Percentiles rank a stretch among this genome's conserved stretches.
These are phyloP conservation scores for Marasmarcha lunaedactyla DNA, from an alignment of 2,888 invertebrate genomes.

Conservation along the genomic window DNA sequence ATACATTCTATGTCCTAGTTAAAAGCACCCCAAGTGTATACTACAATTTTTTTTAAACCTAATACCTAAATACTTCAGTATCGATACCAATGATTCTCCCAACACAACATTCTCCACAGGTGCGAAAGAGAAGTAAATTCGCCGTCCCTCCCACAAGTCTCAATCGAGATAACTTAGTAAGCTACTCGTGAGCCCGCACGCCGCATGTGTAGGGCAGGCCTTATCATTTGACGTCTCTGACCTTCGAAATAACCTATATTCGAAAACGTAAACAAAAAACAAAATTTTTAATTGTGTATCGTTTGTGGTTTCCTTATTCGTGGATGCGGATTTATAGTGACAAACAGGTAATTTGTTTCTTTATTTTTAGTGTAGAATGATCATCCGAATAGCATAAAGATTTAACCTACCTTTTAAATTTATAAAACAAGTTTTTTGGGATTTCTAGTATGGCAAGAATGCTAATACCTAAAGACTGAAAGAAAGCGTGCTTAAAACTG, in stretches of 20 bases:
- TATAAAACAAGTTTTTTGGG: no score
- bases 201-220: constrained; percentile 25
- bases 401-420: no score
- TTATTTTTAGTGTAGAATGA: constrained; percentile 2
- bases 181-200: constrained; percentile 29
- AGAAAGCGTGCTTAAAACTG: no score
- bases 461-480: no score
- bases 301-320: constrained; percentile 3
- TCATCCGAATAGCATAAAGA: no score
- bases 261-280: constrained; percentile 29
- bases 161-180: constrained; percentile 26
- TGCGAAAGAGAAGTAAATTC: constrained; percentile 11
- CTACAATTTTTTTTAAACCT: no score
- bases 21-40: no score
- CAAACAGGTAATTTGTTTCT: constrained; percentile 19
- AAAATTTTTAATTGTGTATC: constrained; percentile 20
- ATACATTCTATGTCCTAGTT: no score
- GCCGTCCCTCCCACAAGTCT: constrained; percentile 16
- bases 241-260: constrained; percentile 6
- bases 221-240: constrained; percentile 15
- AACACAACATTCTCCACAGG: constrained; percentile 15
- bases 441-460: no score
- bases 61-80: no score
- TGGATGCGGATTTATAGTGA: constrained; percentile 20
- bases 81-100: no score